Evolutionary conservation across 30 jellyfish, hydroid and myxozoan species (phyloP).

Genomic region (Aurelia aurita): DNA sequence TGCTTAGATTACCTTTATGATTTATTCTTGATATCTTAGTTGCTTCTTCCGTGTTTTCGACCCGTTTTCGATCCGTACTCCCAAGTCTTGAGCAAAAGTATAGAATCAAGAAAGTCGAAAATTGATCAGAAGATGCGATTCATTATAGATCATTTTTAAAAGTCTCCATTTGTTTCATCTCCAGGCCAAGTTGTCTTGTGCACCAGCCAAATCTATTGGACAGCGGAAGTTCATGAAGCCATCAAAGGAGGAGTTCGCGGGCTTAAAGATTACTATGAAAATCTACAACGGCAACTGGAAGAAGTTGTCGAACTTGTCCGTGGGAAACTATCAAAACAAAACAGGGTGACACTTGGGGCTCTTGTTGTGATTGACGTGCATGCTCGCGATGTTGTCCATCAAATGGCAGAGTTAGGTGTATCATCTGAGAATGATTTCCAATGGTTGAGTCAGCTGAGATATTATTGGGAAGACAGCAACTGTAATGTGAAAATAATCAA

Average conservation of each 20-base stretch:
- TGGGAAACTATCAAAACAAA: slow-evolving; percentile 95
- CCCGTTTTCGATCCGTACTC: no score
- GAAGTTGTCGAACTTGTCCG: slow-evolving; percentile 93
- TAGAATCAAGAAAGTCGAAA: no score
- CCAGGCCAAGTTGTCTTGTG: slow-evolving; percentile 96
- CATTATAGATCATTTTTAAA: no score
- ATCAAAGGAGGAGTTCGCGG: slow-evolving; percentile 95
- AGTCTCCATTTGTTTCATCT: no score
- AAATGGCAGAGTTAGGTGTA: slow-evolving; percentile 94
- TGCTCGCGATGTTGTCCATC: slow-evolving; percentile 96
- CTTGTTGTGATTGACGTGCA: slow-evolving; percentile 97
- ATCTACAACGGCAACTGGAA: slow-evolving; percentile 91
- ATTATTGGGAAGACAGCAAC: slow-evolving; percentile 92
- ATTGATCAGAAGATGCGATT: no score
- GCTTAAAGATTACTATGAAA: slow-evolving; percentile 82
- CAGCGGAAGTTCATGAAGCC: slow-evolving; percentile 98
- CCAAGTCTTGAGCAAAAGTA: no score
- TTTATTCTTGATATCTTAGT: no score
- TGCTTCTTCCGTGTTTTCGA: no score
- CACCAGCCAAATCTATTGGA: slow-evolving; percentile 97
- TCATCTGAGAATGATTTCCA: slow-evolving; percentile 94
- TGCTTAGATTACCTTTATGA: no score
- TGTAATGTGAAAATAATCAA: slow-evolving; percentile 89
- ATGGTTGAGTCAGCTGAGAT: slow-evolving; percentile 95
- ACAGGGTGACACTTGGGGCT: slow-evolving; percentile 98